Conservation (phyloP, 2,888 invertebrate species). For the Stenolophus ochropezus region DNA sequence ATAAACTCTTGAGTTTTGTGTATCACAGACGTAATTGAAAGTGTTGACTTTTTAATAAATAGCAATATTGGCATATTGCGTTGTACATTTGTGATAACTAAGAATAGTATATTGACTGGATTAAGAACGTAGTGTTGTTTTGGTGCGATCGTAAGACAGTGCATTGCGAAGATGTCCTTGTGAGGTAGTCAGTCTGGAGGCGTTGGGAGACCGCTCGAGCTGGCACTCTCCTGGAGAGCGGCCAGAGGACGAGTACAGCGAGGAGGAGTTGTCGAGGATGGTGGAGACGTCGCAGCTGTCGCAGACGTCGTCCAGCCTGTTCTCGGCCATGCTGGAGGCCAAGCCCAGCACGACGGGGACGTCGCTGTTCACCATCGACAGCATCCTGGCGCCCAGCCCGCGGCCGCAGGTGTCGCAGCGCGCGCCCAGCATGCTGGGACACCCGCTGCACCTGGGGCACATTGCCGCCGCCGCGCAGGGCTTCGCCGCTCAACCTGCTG, state of each 20-base stretch:
- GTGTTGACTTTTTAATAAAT: too few species aligned
- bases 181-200: slow-evolving; percentile 33
- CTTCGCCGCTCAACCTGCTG: slow-evolving; percentile 79
- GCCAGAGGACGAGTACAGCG: slow-evolving; percentile 49
- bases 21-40: too few species aligned
- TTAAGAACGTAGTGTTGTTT: neutral
- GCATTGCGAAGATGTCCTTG: neutral
- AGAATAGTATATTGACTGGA: neutral
- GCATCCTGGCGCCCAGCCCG: slow-evolving; percentile 86
- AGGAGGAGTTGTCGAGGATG: slow-evolving; percentile 55
- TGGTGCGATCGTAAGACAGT: neutral
- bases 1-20: too few species aligned
- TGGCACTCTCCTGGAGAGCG: slow-evolving; percentile 20
- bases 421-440: slow-evolving; percentile 73
- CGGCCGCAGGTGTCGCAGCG: slow-evolving; percentile 74
- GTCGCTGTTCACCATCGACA: slow-evolving; percentile 89
- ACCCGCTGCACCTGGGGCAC: slow-evolving; percentile 78
- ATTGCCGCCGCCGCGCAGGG: slow-evolving; percentile 76
- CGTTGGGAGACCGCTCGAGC: slow-evolving; percentile 46
- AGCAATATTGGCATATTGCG: neutral
- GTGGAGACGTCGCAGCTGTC: slow-evolving; percentile 42
- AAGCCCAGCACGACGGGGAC: slow-evolving; percentile 73
- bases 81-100: neutral
- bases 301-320: slow-evolving; percentile 1
- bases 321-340: neutral